These are phyloP conservation scores for Erithacus rubecula DNA, from an alignment of 2,797 vertebrate genomes.

Conservation along the genomic window DNA sequence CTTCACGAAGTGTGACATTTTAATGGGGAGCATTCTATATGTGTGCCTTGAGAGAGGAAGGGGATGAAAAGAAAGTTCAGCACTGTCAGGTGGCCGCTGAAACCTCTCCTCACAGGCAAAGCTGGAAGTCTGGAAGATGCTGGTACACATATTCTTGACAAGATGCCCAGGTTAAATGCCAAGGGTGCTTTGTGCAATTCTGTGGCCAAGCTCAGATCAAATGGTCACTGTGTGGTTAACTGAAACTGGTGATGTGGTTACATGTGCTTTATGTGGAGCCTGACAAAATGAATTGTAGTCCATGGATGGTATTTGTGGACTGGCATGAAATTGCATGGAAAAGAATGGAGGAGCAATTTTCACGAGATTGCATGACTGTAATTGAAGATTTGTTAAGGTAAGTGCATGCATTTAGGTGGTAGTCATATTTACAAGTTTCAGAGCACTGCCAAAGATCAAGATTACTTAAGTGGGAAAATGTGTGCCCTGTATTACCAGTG, in stretches of 20 bases:
- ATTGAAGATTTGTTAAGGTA: not conserved
- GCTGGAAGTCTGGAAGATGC: not conserved
- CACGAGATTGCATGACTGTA: constrained; percentile 8
- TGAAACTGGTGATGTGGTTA: constrained; percentile 22
- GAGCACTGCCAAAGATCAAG: not conserved
- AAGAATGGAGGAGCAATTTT: not conserved
- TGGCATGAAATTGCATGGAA: constrained; percentile 36
- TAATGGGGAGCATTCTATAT: constrained; percentile 66
- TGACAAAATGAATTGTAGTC: not conserved
- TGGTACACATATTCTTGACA: not conserved
- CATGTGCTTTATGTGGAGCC: not conserved
- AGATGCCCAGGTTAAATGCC: constrained; percentile 54
- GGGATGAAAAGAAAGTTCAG: constrained; percentile 71
- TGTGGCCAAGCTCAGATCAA: constrained; percentile 17
- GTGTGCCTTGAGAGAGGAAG: constrained; percentile 35
- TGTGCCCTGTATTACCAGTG: not conserved
- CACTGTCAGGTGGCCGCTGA: constrained; percentile 42
- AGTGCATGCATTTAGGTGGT: not conserved
- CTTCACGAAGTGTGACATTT: constrained; percentile 72
- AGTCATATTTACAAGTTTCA: not conserved
- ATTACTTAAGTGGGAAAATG: not conserved
- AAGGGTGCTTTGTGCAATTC: constrained; percentile 42
- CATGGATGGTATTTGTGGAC: not conserved
- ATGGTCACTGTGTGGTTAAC: not conserved
- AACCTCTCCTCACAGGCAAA: not conserved